phyloP scores from a whole-genome alignment of 2,888 invertebrate species.

The Lobophora halterata region DNA sequence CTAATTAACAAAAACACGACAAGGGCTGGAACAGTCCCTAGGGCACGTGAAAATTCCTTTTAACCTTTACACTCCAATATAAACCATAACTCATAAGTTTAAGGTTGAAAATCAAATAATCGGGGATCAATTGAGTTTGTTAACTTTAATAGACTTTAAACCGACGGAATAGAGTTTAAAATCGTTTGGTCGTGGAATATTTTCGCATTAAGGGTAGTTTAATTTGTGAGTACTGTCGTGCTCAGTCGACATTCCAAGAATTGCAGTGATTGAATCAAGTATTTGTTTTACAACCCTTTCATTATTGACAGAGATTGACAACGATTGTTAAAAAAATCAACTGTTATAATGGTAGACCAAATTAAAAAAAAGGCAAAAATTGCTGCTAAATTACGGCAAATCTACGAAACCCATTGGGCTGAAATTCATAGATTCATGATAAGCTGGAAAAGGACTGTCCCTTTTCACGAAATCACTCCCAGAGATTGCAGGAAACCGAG shows the following conservation, averaged over 20 bases:
- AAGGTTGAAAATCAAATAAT: constrained; percentile 6
- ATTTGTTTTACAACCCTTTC: constrained; percentile 22
- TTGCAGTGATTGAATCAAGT: constrained; percentile 27
- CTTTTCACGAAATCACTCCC: too few species aligned
- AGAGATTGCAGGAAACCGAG: too few species aligned
- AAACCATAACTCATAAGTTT: constrained; percentile 3
- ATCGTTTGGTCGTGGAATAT: constrained; percentile 1
- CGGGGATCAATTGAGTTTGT: not conserved
- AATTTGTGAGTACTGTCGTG: constrained; percentile 15
- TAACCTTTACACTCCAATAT: not conserved
- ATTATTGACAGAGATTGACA: constrained; percentile 7
- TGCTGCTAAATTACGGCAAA: too few species aligned
- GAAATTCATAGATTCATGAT: too few species aligned
- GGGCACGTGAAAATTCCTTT: constrained; percentile 11
- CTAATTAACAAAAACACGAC: constrained; percentile 31
- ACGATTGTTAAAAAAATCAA: too few species aligned
- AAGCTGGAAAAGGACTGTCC: too few species aligned
- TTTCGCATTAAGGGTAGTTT: constrained; percentile 1
- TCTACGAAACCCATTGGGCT: too few species aligned
- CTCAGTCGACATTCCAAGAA: constrained; percentile 26
- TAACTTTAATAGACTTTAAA: too few species aligned
- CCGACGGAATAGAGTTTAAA: constrained; percentile 4
- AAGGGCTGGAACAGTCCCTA: constrained; percentile 23
- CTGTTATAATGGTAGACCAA: too few species aligned
- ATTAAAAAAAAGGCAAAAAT: too few species aligned